phyloP scores from a whole-genome alignment of 2,888 invertebrate genomes.

The Andrena bucephala region DNA sequence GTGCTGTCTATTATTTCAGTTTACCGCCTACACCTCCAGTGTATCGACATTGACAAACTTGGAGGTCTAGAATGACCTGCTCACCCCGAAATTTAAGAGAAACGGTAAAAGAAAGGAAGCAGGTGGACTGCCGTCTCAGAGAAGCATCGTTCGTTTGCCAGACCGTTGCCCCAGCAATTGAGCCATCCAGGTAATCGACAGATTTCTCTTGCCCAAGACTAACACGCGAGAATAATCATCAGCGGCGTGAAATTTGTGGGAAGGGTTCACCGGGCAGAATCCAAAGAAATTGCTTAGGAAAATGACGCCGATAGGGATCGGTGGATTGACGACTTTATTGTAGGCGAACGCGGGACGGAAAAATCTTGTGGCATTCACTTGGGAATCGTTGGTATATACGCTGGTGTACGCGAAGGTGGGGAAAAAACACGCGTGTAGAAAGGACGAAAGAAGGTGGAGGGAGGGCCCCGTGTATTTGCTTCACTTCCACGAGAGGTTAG shows the following conservation, averaged over 20 bases:
- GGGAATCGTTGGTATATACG: constrained; percentile 46
- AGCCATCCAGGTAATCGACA: neutral
- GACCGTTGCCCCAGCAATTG: neutral
- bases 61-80: no score
- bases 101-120: no score
- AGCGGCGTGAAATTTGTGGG: neutral
- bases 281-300: neutral
- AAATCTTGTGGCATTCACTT: constrained; percentile 52
- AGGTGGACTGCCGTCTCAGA: neutral
- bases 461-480: constrained; percentile 55
- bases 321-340: constrained; percentile 34
- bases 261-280: neutral
- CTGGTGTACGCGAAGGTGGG: constrained; percentile 2
- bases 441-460: constrained; percentile 45
- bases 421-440: constrained; percentile 50
- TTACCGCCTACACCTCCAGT: no score
- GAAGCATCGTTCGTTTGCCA: neutral
- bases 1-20: neutral
- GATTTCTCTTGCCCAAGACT: neutral
- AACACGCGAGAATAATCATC: neutral
- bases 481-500: constrained; percentile 62
- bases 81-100: no score
- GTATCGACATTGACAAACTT: no score
- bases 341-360: constrained; percentile 19
- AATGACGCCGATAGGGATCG: constrained; percentile 1